A percentile compares a stretch with the other conserved stretches of the same genome.
These are phyloP conservation scores for Huso huso DNA, from an alignment of 2,797 vertebrate genomes.

Conservation along the genomic window DNA sequence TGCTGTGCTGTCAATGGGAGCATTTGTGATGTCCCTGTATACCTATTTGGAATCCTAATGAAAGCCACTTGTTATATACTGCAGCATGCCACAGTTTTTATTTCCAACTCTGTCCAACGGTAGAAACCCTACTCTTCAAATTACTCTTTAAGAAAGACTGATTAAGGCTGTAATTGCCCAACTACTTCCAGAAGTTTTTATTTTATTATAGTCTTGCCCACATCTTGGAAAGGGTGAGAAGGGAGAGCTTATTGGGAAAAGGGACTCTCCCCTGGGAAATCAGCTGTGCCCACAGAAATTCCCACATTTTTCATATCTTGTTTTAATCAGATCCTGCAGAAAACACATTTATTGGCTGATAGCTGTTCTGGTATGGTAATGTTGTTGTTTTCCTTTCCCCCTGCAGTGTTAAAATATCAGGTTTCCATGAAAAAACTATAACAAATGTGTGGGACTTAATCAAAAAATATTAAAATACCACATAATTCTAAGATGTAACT, in stretches of 20 bases:
- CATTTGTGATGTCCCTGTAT: too few species aligned
- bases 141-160: too few species aligned
- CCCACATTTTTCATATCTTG: conserved; percentile 16
- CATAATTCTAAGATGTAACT: too few species aligned
- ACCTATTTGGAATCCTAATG: too few species aligned
- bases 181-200: too few species aligned
- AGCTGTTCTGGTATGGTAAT: conserved; percentile 17
- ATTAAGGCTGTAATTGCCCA: too few species aligned
- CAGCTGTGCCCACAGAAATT: conserved; percentile 14
- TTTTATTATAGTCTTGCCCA: too few species aligned
- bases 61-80: too few species aligned
- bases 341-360: conserved; percentile 11
- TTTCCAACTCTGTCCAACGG: too few species aligned
- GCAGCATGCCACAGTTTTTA: too few species aligned
- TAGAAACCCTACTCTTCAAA: too few species aligned
- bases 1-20: too few species aligned
- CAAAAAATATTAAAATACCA: not conserved
- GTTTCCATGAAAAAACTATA: conserved; percentile 13
- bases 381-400: conserved; percentile 3
- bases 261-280: conserved; percentile 3
- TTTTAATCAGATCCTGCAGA: conserved; percentile 20
- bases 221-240: not conserved
- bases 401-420: conserved; percentile 18
- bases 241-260: conserved; percentile 8
- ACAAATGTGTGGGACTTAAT: conserved; percentile 6